Percentiles rank a stretch among this genome's conserved stretches.
phyloP scores from a whole-genome alignment of 1,140 invertebrate genomes.

The Euwallacea fornicatus region DNA sequence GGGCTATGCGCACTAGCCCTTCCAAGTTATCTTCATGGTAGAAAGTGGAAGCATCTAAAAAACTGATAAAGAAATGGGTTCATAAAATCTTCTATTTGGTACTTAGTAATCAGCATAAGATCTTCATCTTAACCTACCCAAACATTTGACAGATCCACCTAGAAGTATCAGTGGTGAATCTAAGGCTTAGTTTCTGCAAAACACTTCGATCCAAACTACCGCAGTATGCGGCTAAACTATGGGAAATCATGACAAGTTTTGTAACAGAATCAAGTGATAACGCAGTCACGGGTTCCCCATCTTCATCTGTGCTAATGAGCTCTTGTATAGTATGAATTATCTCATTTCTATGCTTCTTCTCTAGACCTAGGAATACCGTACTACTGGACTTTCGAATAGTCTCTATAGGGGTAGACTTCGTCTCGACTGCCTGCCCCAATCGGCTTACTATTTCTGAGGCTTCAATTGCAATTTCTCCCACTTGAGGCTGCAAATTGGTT shows the following conservation, averaged over 20 bases:
- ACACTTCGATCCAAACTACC: slow-evolving; percentile 69
- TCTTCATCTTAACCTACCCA: slow-evolving; percentile 57
- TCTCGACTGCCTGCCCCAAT: slow-evolving; percentile 52
- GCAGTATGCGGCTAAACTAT: slow-evolving; percentile 74
- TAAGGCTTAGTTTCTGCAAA: slow-evolving; percentile 68
- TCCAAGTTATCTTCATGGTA: slow-evolving; percentile 48
- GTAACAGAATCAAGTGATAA: slow-evolving; percentile 62
- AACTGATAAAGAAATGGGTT: slow-evolving; percentile 24
- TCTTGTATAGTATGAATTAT: slow-evolving; percentile 51
- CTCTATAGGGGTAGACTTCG: slow-evolving; percentile 33
- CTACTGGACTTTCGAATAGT: slow-evolving; percentile 37
- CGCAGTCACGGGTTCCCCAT: slow-evolving; percentile 55
- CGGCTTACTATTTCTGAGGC: slow-evolving; percentile 53
- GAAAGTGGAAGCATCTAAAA: slow-evolving; percentile 47
- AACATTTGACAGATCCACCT: slow-evolving; percentile 80
- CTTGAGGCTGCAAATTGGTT: slow-evolving; percentile 38
- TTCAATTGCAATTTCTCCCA: slow-evolving; percentile 53
- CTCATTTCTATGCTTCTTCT: slow-evolving; percentile 48
- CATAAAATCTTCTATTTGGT: background rate
- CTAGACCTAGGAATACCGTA: slow-evolving; percentile 51
- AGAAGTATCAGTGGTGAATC: slow-evolving; percentile 73
- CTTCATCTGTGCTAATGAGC: slow-evolving; percentile 54
- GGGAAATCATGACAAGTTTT: slow-evolving; percentile 69
- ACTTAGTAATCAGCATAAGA: background rate
- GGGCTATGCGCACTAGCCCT: slow-evolving; percentile 66